phyloP scores from a whole-genome alignment of 2,797 vertebrate genomes.

The Schizopygopsis pylzovi region DNA sequence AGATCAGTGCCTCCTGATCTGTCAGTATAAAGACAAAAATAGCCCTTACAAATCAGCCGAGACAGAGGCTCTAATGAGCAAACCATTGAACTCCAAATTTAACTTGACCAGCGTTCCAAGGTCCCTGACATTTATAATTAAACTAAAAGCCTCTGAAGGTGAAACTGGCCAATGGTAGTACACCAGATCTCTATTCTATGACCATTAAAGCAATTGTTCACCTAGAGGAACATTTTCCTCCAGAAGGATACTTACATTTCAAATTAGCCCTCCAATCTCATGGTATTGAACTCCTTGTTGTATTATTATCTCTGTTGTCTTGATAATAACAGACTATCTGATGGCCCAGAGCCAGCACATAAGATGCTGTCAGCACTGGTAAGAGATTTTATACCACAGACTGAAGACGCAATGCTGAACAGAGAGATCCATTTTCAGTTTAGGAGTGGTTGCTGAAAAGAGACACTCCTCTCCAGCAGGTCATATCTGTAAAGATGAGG shows the following conservation, averaged over 20 bases:
- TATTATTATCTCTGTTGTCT: background rate
- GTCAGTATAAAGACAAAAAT: conserved; percentile 77
- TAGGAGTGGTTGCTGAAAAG: background rate
- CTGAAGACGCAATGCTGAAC: background rate
- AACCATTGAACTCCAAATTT: conserved; percentile 70
- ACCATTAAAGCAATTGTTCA: conserved; percentile 6
- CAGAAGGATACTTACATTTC: background rate
- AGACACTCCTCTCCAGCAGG: no score
- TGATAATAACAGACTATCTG: background rate
- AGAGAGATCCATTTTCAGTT: background rate
- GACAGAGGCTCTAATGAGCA: conserved; percentile 64
- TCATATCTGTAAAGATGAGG: background rate
- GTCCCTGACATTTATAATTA: conserved; percentile 66
- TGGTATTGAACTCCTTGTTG: background rate
- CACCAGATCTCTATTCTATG: conserved; percentile 9
- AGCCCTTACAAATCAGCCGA: conserved; percentile 73
- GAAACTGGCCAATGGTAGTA: conserved; percentile 35
- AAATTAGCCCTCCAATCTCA: background rate
- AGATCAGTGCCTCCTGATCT: conserved; percentile 79
- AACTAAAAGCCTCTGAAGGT: conserved; percentile 68
- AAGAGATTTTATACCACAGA: background rate
- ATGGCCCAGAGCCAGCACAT: background rate
- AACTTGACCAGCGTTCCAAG: conserved; percentile 69
- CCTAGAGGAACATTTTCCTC: background rate
- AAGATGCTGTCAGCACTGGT: background rate